Evolutionary conservation across 2,113 vertebrate genomes (phyloP), one percentile per base, ranked within the genome.

Genomic region (Theristicus caerulescens): DNA sequence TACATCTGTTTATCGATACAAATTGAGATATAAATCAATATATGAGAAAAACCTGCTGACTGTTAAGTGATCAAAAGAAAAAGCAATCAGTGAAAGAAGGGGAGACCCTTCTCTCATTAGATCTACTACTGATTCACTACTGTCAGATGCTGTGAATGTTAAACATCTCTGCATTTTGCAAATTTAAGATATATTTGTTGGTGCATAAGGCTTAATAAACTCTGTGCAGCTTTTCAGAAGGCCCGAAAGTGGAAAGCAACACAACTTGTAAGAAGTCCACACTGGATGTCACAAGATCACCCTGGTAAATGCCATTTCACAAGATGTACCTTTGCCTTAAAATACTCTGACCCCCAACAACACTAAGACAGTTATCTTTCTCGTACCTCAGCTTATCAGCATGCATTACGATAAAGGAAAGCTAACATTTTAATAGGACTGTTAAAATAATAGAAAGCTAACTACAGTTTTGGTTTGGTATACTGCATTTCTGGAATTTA

Each of bases 271-370:
- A 32, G 52, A 82, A 46, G 46, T 9, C 38, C 38, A 31, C 2
- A 0, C 3, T 31, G 58, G 29, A 52, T 4, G 1, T 65, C 71
- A 78, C 32, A n/a, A 20, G 46, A 46, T 71, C 6, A 0, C 29
- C 25, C 72, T 7, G 19, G 16, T 44, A 70, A 82, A 58, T 0
- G 1, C 27, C 5, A 6, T 64, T 71, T 51, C 44, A 51, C 13
- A 52, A 32, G 59, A 66, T 3, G 24, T 12, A 16, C 32, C 58
- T 66, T 65, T 58, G 52, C 29, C 59, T 72, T 32, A 73, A 55
- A 42, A 27, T 6, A 5, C 13, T 29, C 61, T 58, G 44, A 67
- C 27, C 12, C 10, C 52, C 22, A 46, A 27, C 20, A 15, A 17
- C 4, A 2, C 25, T 18, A 21, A 25, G 5, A 40, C 25, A 22